Base-by-base conservation (phyloP, 1,140 invertebrate genomes). In the Metaphire vulgaris region DNA sequence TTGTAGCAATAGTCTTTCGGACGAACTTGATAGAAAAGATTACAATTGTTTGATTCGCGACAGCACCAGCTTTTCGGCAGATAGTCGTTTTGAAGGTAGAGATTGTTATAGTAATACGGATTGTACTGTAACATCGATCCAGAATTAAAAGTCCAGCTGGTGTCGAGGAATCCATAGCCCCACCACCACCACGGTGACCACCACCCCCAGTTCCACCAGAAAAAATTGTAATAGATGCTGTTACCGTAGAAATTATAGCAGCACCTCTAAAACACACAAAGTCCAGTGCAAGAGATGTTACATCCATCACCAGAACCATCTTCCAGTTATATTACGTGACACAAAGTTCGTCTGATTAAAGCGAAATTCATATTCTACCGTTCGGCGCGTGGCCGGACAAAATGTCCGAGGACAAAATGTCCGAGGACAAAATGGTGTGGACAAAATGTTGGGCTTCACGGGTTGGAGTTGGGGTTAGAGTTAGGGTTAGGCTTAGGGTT, bases 51-150 rank as follows among this genome's bases (percentile, higher is more conserved):
- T 2, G 74, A 76, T 29, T 76, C 67, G 0, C 33, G 32, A 31
- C 74, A 76, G 67, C 74, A 76, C 74, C 74, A 76, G 12, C 41
- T 1, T 21, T 76, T 76, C 0, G 74, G 74, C 15, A 70, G 34
- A 15, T 70, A 66, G 26, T 76, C 74, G 30, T 76, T 34, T 2
- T 1, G 1, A 29, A 15, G 26, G 32, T 76, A 32, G 14, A 41
- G 15, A 68, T 28, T 29, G 28, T 32, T 32, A 26, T 73, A 73
- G n/a, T 16, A 73, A n/a, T 73, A 56, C 2, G 72, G 72, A 73
- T 73, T 31, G 72, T 73, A 73, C 16, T 29, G 32, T 16, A 73
- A 30, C 33, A 73, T 16, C 14, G 26, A 34, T 2, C 72, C 41
- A 29, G 72, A 73, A 14, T 73, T 15, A 16, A 41, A 28, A 41